Base-by-base conservation (phyloP, 2,797 vertebrate species). In the Xenops minutus region DNA sequence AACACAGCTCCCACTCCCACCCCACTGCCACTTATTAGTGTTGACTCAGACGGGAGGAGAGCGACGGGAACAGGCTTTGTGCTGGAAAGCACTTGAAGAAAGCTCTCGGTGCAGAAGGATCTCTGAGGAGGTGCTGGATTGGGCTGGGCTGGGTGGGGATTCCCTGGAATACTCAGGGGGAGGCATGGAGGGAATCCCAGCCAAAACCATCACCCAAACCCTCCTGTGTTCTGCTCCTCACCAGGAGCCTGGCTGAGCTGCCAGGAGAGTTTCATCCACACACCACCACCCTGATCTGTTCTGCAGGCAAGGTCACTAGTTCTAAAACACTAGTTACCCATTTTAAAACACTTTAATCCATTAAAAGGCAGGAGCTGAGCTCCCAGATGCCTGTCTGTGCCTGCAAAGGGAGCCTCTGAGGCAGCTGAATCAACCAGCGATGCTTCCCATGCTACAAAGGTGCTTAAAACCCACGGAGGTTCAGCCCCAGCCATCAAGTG, bases 391-490 rank as follows among this genome's bases (percentile, higher is more conserved):
- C 59, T 13, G 16, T 7, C 39, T 39, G 32, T 37, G 10, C 39
- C 32, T 10, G n/a, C 48, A 22, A 15, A 12, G 55, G 11, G 14
- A 46, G n/a, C 44, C 43, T 48, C 43, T 23, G 29, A 48, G 18
- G 49, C 64, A 79, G 68, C n/a, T 36, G 20, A 85, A 79, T 78
- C 7, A 61, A 32, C 59, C 32, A 20, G 20, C 18, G 14, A 7
- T 9, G 85, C 74, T 48, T 59, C 87, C 79, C 12, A n/a, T 1
- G 20, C 87, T 51, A 15, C 72, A 61, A 29, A 88, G 26, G 52
- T 0, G 7, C 76, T 68, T 23, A 20, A 20, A 73, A 41, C 6
- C 0, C 4, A 14, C 0, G 2, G 3, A 32, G 30, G 81, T 14
- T 39, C 89, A 32, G 67, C 68, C 92, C 61, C 51, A 51, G 63